Evolutionary conservation across 2,113 vertebrate species (phyloP).

Genomic region (Hylia prasina): DNA sequence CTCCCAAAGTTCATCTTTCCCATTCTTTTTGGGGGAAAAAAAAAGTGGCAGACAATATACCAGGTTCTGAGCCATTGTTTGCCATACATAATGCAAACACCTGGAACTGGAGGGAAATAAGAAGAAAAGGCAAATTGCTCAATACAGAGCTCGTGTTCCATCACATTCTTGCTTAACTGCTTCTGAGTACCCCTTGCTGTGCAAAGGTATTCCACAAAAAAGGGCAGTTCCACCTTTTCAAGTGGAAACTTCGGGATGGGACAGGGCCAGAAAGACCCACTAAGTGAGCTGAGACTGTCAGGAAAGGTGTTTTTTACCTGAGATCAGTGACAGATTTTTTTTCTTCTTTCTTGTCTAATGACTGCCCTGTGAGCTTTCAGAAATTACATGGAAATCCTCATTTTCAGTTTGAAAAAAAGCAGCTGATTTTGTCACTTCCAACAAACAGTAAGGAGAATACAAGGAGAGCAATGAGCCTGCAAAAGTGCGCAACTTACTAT

Average conservation of each 20-base stretch:
- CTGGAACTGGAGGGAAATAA: not conserved
- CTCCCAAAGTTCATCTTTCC: not conserved
- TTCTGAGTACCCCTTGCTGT: not conserved
- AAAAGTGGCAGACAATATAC: not conserved
- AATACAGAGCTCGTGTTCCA: not conserved
- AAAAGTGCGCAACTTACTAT: not conserved
- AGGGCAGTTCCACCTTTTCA: not conserved
- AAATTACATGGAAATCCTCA: not conserved
- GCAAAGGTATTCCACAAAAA: not conserved
- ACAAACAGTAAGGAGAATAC: not conserved
- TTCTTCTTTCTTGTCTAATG: rapidly evolving
- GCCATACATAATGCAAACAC: not conserved
- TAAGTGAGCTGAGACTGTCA: not conserved
- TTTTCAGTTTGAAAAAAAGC: not conserved
- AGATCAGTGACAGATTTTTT: not conserved
- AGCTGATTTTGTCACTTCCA: not conserved
- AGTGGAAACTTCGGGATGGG: not conserved
- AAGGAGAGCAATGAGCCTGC: not conserved
- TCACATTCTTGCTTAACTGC: not conserved
- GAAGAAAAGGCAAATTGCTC: not conserved
- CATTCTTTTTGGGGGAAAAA: not conserved
- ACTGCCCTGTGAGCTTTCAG: not conserved
- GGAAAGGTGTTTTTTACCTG: not conserved
- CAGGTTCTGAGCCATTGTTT: not conserved
- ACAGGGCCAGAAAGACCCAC: not conserved